Evolutionary conservation across 2,797 vertebrate species (phyloP), one percentile per base, ranked within the genome.

Genomic region (Coracias cyanogaster): DNA sequence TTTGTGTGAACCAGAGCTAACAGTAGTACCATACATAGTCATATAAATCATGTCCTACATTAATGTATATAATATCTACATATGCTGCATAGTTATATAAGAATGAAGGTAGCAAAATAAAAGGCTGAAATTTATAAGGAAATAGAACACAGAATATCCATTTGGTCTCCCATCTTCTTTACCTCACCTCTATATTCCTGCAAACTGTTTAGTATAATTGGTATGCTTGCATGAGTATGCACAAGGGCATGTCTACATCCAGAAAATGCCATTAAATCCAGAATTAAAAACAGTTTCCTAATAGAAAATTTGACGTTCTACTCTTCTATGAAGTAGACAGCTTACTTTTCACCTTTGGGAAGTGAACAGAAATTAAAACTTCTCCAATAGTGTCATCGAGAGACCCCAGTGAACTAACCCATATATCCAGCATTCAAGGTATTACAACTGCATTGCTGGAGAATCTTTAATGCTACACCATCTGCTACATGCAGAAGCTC

Each of bases 211-310:
- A 51, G 31, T 15, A 9, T 18, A 81, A 86, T 22, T 26, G 10
- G 8, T 35, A 8, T 33, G 18, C 57, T 41, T 37, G 65, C 13
- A 7, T 10, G 26, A 60, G 14, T 3, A 14, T 39, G 10, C 22
- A 62, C 0, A 0, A 58, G 9, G 19, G 12, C 22, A 14, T 9
- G 62, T 5, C 33, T 8, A 37, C 19, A 29, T 21, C 25, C 22
- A 88, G 9, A 74, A 79, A 79, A 85, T 5, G 13, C 39, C 39
- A 60, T 62, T 55, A 82, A 87, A 29, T 16, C 28, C 22, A 83
- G 15, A 20, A 17, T 76, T 4, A 71, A 45, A 46, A 66, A 26
- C 9, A 15, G 14, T 46, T 69, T 26, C 39, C n/a, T 46, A 86
- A 69, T 13, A 62, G 19, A n/a, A 82, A 82, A 46, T 2, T 4